Evolutionary conservation across 2,888 invertebrate species (phyloP).

Genomic region (Biston stratarius): DNA sequence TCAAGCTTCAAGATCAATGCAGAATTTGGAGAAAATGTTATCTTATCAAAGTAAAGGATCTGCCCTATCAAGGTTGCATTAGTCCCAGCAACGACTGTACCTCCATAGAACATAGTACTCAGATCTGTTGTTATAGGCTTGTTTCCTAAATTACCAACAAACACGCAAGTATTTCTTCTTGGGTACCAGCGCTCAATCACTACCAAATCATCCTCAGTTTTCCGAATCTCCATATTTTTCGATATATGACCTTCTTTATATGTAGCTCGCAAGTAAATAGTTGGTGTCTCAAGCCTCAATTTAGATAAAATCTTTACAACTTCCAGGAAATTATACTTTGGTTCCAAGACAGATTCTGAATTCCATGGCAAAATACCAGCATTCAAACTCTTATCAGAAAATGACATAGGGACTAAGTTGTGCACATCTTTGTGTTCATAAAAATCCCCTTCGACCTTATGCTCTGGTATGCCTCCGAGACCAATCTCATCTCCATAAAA

Average conservation of each 20-base stretch:
- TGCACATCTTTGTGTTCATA: slow-evolving; percentile 88
- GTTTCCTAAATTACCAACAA: slow-evolving; percentile 90
- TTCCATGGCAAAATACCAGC: slow-evolving; percentile 88
- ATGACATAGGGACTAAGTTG: slow-evolving; percentile 90
- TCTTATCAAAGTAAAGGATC: slow-evolving; percentile 74
- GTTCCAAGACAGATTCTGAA: slow-evolving; percentile 81
- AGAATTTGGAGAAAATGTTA: slow-evolving; percentile 77
- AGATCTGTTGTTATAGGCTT: slow-evolving; percentile 88
- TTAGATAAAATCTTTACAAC: slow-evolving; percentile 87
- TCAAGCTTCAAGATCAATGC: slow-evolving; percentile 78
- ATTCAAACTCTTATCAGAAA: slow-evolving; percentile 72
- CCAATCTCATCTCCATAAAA: slow-evolving; percentile 97
- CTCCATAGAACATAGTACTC: slow-evolving; percentile 92
- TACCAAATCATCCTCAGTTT: slow-evolving; percentile 88
- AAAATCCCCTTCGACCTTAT: slow-evolving; percentile 85
- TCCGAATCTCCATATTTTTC: slow-evolving; percentile 90
- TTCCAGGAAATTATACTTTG: slow-evolving; percentile 82
- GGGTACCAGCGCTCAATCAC: slow-evolving; percentile 93
- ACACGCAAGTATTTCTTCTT: slow-evolving; percentile 91
- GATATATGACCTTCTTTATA: slow-evolving; percentile 88
- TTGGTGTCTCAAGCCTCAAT: slow-evolving; percentile 88
- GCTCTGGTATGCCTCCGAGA: slow-evolving; percentile 83
- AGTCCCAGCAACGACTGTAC: slow-evolving; percentile 80
- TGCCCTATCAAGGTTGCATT: slow-evolving; percentile 71
- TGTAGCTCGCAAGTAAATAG: slow-evolving; percentile 91